Evolutionary conservation across 2,888 invertebrate species (phyloP).

Genomic region (Cephus spinipes): DNA sequence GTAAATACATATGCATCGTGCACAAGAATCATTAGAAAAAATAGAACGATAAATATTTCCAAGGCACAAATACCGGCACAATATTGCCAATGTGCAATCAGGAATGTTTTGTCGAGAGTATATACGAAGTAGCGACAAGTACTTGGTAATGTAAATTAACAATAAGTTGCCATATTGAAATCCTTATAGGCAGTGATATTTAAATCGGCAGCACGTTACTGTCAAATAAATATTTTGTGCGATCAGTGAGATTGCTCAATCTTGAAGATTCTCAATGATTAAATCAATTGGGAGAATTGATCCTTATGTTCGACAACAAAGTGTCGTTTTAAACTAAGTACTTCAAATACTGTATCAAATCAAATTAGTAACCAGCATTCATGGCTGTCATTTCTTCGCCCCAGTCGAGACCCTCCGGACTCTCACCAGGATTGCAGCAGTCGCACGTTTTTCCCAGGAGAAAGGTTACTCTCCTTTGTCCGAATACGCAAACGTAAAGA

Average conservation of each 20-base stretch:
- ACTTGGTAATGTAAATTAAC: not conserved
- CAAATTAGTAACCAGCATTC: constrained; percentile 73
- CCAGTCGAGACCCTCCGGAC: constrained; percentile 83
- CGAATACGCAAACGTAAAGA: constrained; percentile 81
- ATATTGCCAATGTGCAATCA: not conserved
- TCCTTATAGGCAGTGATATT: not conserved
- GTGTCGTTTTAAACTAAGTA: not conserved
- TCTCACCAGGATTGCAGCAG: constrained; percentile 71
- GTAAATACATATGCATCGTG: not conserved
- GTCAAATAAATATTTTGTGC: not conserved
- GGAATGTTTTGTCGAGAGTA: not conserved
- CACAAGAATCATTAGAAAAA: not conserved
- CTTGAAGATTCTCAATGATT: not conserved
- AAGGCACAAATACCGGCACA: not conserved
- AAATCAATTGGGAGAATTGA: not conserved
- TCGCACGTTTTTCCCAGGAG: constrained; percentile 81
- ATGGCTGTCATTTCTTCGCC: constrained; percentile 91
- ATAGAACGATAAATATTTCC: not conserved
- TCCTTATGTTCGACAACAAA: not conserved
- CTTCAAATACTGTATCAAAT: not conserved
- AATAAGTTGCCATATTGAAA: not conserved
- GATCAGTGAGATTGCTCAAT: not conserved
- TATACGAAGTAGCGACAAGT: not conserved
- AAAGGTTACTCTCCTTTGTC: constrained; percentile 84
- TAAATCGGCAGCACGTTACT: not conserved